Conservation (phyloP, 2,113 vertebrate genomes). For the Lophius piscatorius region DNA sequence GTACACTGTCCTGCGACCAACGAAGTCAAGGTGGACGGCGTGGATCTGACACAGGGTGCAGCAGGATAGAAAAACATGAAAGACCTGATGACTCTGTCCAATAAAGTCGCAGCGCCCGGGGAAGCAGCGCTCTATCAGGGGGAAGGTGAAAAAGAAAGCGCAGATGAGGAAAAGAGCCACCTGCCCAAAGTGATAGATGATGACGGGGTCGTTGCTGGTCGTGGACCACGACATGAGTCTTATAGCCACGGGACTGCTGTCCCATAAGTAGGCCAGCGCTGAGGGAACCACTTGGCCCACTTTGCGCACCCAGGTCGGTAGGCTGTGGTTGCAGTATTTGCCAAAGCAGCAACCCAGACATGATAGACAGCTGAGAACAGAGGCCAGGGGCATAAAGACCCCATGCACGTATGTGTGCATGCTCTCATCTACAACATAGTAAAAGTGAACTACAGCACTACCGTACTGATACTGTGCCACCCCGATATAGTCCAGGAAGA, state of each 20-base stretch:
- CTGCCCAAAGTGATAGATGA: constrained; percentile 70
- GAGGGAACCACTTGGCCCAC: constrained; percentile 89
- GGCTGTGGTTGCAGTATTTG: constrained; percentile 82
- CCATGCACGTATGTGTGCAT: constrained; percentile 72
- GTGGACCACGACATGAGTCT: constrained; percentile 72
- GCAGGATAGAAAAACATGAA: constrained; percentile 86
- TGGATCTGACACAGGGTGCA: constrained; percentile 91
- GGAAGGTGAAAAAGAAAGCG: constrained; percentile 87
- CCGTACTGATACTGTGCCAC: constrained; percentile 91
- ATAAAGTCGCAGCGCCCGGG: constrained; percentile 88
- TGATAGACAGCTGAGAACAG: constrained; percentile 85
- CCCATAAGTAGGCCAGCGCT: constrained; percentile 83
- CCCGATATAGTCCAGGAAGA: constrained; percentile 92
- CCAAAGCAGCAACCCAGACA: constrained; percentile 89
- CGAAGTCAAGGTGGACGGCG: constrained; percentile 85
- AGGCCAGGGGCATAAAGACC: constrained; percentile 83
- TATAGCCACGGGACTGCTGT: constrained; percentile 87
- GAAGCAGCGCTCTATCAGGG: constrained; percentile 85
- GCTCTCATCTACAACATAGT: constrained; percentile 84
- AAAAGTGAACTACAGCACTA: constrained; percentile 87
- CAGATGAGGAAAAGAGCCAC: constrained; percentile 88
- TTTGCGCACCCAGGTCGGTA: constrained; percentile 71
- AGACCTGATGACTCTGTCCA: constrained; percentile 91
- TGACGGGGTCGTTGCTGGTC: constrained; percentile 37
- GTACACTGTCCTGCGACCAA: constrained; percentile 81